Evolutionary conservation across 2,113 vertebrate genomes (phyloP).

Genomic region (Solea solea): DNA sequence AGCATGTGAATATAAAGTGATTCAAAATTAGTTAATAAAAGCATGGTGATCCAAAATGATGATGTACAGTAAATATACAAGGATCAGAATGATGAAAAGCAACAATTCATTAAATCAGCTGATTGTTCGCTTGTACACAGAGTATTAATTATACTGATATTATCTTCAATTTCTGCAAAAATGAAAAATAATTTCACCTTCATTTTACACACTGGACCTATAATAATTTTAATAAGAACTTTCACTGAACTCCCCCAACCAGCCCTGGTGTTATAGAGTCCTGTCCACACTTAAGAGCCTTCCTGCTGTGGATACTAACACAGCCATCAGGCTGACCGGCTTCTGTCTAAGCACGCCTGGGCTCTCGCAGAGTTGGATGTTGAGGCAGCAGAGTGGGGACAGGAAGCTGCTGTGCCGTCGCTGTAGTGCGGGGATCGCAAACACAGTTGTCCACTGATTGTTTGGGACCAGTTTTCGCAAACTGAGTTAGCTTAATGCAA

Average conservation of each 20-base stretch:
- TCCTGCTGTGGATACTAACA: conserved; percentile 43
- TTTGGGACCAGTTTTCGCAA: conserved; percentile 54
- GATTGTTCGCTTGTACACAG: no score
- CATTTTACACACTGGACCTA: neutral
- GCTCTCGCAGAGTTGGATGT: conserved; percentile 6
- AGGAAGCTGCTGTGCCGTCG: conserved; percentile 22
- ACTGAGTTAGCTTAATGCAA: conserved; percentile 60
- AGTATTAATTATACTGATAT: no score
- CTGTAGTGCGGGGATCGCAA: conserved; percentile 34
- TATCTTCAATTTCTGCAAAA: no score
- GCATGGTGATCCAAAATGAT: no score
- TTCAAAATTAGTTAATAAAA: no score
- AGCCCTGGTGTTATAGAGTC: conserved; percentile 20
- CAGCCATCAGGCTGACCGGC: conserved; percentile 35
- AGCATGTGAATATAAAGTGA: no score
- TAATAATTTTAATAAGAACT: conserved; percentile 21
- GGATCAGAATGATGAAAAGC: no score
- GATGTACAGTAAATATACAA: no score
- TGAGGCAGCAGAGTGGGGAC: conserved; percentile 21
- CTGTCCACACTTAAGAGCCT: conserved; percentile 36
- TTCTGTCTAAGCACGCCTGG: conserved; percentile 26
- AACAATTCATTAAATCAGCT: no score
- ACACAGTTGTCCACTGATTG: conserved; percentile 33
- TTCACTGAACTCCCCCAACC: conserved; percentile 37
- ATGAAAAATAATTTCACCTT: no score